These are phyloP conservation scores for Festucalex cinctus DNA, from an alignment of 2,113 vertebrate species.

Conservation along the genomic window DNA sequence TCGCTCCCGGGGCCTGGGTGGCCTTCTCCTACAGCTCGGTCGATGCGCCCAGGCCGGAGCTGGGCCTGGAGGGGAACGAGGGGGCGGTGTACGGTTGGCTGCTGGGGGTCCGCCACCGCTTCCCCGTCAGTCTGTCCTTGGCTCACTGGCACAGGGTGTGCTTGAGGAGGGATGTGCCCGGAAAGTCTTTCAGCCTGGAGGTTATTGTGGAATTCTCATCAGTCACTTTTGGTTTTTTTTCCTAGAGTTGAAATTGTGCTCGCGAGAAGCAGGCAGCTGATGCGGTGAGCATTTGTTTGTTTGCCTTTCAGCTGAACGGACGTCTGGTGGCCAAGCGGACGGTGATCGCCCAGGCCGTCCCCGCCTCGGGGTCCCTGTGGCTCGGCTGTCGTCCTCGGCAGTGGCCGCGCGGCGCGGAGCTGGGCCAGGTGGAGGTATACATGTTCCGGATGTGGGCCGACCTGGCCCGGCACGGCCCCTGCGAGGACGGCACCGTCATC, in stretches of 20 bases:
- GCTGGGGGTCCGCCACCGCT: conserved; percentile 60
- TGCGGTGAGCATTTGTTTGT: background rate
- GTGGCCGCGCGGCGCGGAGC: background rate
- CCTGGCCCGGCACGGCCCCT: conserved; percentile 38
- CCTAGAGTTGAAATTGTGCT: too few relatives aligned
- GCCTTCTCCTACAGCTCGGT: conserved; percentile 69
- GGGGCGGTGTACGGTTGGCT: conserved; percentile 65
- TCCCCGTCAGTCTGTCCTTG: conserved; percentile 47
- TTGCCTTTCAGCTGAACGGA: conserved; percentile 44
- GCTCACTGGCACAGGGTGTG: conserved; percentile 67
- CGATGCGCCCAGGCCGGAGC: conserved; percentile 36
- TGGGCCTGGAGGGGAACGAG: conserved; percentile 68
- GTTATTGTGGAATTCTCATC: background rate
- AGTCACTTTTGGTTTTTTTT: too few relatives aligned
- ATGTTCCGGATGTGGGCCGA: conserved; percentile 72
- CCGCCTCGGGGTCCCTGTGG: conserved; percentile 50
- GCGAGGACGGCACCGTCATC: conserved; percentile 69
- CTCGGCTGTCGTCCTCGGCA: conserved; percentile 62
- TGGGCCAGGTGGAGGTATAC: conserved; percentile 66
- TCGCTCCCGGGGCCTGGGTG: conserved; percentile 63
- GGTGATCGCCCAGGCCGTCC: conserved; percentile 44
- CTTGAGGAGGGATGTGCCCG: conserved; percentile 46
- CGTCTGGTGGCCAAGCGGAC: conserved; percentile 39
- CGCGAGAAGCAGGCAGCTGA: too few relatives aligned
- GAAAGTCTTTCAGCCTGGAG: conserved; percentile 62